These are phyloP conservation scores for Sminthopsis crassicaudata DNA, from an alignment of 2,113 vertebrate genomes.

Conservation along the genomic window DNA sequence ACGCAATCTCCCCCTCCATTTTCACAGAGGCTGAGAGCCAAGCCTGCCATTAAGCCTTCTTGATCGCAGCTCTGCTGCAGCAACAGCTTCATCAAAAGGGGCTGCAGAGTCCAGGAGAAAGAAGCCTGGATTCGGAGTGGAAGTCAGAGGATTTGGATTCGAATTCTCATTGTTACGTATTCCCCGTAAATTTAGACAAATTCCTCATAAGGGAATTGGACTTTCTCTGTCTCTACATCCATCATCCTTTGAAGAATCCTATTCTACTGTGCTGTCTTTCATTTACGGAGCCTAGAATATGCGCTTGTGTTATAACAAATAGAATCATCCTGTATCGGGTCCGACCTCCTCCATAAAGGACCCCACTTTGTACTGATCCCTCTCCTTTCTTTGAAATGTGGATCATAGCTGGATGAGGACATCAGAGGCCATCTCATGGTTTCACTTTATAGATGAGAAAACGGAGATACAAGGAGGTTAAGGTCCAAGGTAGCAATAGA, in stretches of 20 bases:
- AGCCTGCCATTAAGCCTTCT: background rate
- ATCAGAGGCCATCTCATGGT: background rate
- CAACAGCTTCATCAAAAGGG: background rate
- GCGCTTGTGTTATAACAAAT: background rate
- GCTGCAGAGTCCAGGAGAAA: background rate
- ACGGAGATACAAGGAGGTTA: background rate
- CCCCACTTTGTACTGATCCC: accelerated
- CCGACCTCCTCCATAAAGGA: accelerated
- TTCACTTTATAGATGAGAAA: background rate
- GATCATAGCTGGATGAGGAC: background rate
- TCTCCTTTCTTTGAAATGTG: background rate
- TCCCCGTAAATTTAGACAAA: background rate
- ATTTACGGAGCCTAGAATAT: background rate
- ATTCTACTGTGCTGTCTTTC: background rate
- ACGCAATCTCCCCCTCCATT: background rate
- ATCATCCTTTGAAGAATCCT: background rate
- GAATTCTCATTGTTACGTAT: background rate
- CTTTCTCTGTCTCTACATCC: background rate
- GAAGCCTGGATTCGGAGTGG: background rate
- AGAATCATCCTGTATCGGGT: background rate
- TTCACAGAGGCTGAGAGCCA: background rate
- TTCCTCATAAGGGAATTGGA: background rate
- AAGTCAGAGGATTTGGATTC: background rate
- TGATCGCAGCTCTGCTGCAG: background rate
- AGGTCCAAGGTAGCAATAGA: background rate